Evolutionary conservation across 1,140 invertebrate species (phyloP).

Genomic region (Papilio helenus): DNA sequence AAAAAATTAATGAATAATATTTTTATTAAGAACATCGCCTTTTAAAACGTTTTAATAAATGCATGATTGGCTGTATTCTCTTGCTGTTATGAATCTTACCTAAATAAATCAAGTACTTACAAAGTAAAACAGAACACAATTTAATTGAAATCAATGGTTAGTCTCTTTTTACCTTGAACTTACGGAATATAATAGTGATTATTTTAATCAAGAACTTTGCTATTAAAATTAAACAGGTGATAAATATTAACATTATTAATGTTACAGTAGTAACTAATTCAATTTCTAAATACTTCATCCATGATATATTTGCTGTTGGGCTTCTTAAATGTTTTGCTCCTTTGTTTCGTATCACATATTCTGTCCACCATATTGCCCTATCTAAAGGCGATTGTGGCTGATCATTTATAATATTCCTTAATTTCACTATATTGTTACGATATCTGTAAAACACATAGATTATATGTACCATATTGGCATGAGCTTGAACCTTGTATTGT

Average conservation of each 20-base stretch:
- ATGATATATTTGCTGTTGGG: slow-evolving; percentile 48
- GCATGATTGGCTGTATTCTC: too few species aligned
- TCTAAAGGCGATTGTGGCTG: slow-evolving; percentile 54
- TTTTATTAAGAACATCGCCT: too few species aligned
- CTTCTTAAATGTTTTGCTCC: slow-evolving; percentile 68
- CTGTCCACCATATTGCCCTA: slow-evolving; percentile 83
- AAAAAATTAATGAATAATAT: too few species aligned
- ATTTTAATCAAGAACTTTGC: background rate
- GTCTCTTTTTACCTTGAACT: background rate
- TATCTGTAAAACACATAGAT: slow-evolving; percentile 45
- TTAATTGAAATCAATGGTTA: background rate
- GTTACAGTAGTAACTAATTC: background rate
- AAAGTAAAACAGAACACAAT: too few species aligned
- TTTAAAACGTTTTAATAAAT: too few species aligned
- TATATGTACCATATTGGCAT: too few species aligned
- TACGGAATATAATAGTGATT: background rate
- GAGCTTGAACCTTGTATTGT: too few species aligned
- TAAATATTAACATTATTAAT: background rate
- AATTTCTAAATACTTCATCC: slow-evolving; percentile 48
- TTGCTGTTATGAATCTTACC: too few species aligned
- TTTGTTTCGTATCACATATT: slow-evolving; percentile 81
- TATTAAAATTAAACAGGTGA: background rate
- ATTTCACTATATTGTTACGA: slow-evolving; percentile 43
- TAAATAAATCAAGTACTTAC: too few species aligned
- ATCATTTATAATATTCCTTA: slow-evolving; percentile 46